Evolutionary conservation across 2,113 vertebrate species (phyloP), one percentile per base, ranked within the genome.

Genomic region (Oceanites oceanicus): DNA sequence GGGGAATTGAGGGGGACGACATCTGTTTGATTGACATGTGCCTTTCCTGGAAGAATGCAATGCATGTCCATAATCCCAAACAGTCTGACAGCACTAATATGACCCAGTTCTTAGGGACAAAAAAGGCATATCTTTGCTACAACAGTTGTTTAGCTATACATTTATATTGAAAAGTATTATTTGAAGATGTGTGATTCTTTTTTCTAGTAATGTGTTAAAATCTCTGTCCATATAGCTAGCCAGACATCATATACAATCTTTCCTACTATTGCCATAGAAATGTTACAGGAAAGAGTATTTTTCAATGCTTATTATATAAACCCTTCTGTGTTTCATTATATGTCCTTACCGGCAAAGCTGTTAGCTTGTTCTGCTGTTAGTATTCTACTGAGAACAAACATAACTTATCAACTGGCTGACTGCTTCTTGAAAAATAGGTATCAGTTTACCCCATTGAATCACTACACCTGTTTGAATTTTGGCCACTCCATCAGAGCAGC

Each of bases 391-490:
- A 97, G 96, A 95, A 95, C 89, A 97, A 95, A 95, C 86, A 96
- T 77, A 96, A 96, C 92, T 95, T 95, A 95, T 79, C 94, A 94
- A 91, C 91, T 95, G 92, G 52, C 91, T 82, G 87, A 89, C 84
- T 92, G 84, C 86, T 83, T 47, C 96, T 94, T 95, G 63, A 96
- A 95, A 91, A 94, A 88, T 86, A 88, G 72, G 36, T 88, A 95
- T 96, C 94, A 70, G 67, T 58, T 96, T 88, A 90, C 91, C 32
- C 85, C 88, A 83, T 13, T 95, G 84, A 97, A 94, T 94, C 94
- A 94, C 76, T 95, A 91, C 86, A 97, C 90, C 82, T 95, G 83
- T 93, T 92, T 87, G 91, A 96, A 96, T 92, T 88, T 94, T 94
- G 86, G 77, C 82, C 68, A 90, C 88, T 86, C 84, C n/a, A 86